Evolutionary conservation across 1,140 invertebrate genomes (phyloP), one percentile per base, ranked within the genome.

Genomic region (Drosophila baimaii): DNA sequence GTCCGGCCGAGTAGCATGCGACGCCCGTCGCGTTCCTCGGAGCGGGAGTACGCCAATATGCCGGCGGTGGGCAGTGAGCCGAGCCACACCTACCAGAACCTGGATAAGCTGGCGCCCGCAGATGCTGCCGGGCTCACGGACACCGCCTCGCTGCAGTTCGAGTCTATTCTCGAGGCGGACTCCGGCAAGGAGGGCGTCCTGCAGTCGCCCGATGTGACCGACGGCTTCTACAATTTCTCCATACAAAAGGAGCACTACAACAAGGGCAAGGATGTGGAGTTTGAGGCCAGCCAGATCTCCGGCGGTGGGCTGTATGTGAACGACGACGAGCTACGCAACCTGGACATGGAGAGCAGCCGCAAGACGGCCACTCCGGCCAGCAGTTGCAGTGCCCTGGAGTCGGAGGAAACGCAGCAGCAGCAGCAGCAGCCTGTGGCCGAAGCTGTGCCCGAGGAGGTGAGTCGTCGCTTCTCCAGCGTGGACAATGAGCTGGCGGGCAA

Each of bases 231-330:
- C 51, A 90, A 83, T 52, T 92, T 92, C 29, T 85, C 91, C 39
- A 92, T 92, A 64, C 91, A 92, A 27, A 92, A 92, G 51, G 91
- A 92, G n/a, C 79, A 91, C 37, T 92, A 92, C 56, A 81, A 89
- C 71, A 92, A 92, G 54, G 70, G 62, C 49, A 92, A 86, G 55
- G 86, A 85, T 2, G 78, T 79, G 2, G 89, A 77, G 9, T 85
- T 77, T 15, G 85, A 90, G 47, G 44, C 76, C 2, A 51, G 74
- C 3, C 83, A 91, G 58, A 79, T 81, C 2, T 70, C 84, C 2
- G 77, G n/a, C n/a, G n/a, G n/a, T n/a, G n/a, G 84, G 1, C 55
- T 91, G 7, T 90, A 91, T 70, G 90, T 91, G 0, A 90, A 91
- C 63, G 90, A 91, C 17, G 90, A 92, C 54, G 90, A 91, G 23